Evolutionary conservation across 1,140 invertebrate genomes (phyloP), one percentile per base, ranked within the genome.

Genomic region (Drusus annulatus): DNA sequence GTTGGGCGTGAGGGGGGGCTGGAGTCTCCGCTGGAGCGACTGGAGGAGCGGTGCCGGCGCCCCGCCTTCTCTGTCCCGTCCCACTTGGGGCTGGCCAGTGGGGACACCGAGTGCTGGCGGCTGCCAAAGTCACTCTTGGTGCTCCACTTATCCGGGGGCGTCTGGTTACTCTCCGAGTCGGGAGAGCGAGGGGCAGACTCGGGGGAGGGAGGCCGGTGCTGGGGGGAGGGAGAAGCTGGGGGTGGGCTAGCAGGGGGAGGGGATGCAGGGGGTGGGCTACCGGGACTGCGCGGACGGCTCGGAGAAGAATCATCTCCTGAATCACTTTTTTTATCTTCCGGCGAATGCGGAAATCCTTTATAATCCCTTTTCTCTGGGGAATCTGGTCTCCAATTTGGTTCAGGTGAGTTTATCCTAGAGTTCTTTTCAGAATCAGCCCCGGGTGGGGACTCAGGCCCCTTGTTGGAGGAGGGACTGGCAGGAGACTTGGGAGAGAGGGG

Each of bases 11-110:
- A 36, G 63, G 52, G 16, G 6, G 74, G 78, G 79, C 87, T 86
- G 23, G 89, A 89, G 84, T 87, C 87, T 81, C 85, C 86, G 76
- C 89, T 90, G n/a, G 88, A 89, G 54, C 85, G 84, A 84, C 88
- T 89, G 78, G 89, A 89, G 51, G 88, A 89, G 73, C 85, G 82
- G 80, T 86, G 87, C 62, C 88, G 74, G n/a, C 58, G 16, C 51
- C 77, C 23, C 0, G 78, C 28, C 19, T 76, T 62, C 19, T 31
- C 31, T 15, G 73, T 65, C 10, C 15, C 17, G 15, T 56, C 76
- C 16, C 28, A 69, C 54, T 78, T 75, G 8, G 63, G 78, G 25
- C 68, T 76, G 16, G 62, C 73, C 19, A 36, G n/a, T 6, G 77
- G 80, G 8, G 81, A 80, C 16, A 78, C 63, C 13, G 81, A 80